These are phyloP conservation scores for Diachrysia chrysitis DNA, from an alignment of 2,888 invertebrate species.

Conservation along the genomic window DNA sequence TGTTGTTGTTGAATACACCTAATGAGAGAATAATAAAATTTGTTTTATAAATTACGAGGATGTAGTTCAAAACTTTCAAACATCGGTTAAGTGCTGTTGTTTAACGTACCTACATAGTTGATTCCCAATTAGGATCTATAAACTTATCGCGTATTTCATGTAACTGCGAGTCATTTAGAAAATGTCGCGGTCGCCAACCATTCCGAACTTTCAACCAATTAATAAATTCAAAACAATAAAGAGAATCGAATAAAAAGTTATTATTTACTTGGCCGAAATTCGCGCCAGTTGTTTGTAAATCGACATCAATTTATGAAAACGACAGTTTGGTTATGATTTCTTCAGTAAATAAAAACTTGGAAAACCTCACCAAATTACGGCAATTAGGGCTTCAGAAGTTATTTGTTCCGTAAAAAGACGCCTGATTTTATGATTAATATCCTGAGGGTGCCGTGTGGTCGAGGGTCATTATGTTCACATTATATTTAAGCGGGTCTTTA, in stretches of 20 bases:
- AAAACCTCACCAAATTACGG: slow-evolving; percentile 36
- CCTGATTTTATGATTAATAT: slow-evolving; percentile 26
- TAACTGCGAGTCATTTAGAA: slow-evolving; percentile 72
- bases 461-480: slow-evolving; percentile 6
- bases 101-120: slow-evolving; percentile 71
- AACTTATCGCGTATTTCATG: slow-evolving; percentile 78
- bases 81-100: slow-evolving; percentile 66
- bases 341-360: slow-evolving; percentile 54
- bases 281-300: slow-evolving; percentile 47
- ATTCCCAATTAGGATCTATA: slow-evolving; percentile 78
- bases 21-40: slow-evolving; percentile 61
- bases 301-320: slow-evolving; percentile 52
- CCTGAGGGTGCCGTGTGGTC: slow-evolving; percentile 5
- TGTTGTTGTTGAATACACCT: slow-evolving; percentile 48
- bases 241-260: slow-evolving; percentile 67
- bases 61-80: slow-evolving; percentile 61
- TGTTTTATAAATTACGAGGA: slow-evolving; percentile 57
- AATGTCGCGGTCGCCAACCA: slow-evolving; percentile 70
- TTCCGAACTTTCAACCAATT: slow-evolving; percentile 71
- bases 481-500: neutral
- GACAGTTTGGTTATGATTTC: slow-evolving; percentile 56
- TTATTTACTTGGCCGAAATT: slow-evolving; percentile 60
- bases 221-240: slow-evolving; percentile 70
- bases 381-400: slow-evolving; percentile 38
- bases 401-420: slow-evolving; percentile 21